A percentile compares a stretch with the other conserved stretches of the same genome.
Evolutionary conservation across 1,140 invertebrate species (phyloP).

Genomic region (Proales similis): DNA sequence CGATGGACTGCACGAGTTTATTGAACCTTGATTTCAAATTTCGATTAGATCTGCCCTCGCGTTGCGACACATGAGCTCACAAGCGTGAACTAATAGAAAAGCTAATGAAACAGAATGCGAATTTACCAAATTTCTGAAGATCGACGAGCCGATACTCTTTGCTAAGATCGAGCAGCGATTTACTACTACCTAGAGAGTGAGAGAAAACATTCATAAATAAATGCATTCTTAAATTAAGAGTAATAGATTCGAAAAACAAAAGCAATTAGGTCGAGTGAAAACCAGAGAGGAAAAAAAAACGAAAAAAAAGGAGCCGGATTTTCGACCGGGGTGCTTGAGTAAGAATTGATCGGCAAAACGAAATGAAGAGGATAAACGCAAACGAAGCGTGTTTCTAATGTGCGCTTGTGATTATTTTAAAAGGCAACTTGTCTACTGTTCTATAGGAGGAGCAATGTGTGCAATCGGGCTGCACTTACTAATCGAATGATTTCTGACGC

Average conservation of each 20-base stretch:
- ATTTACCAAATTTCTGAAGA: conserved; percentile 35
- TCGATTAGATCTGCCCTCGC: no score
- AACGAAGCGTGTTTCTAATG: no score
- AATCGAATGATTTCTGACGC: conserved; percentile 34
- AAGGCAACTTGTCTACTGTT: background rate
- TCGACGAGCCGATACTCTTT: conserved; percentile 32
- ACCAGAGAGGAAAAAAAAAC: background rate
- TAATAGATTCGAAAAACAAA: background rate
- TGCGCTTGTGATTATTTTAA: no score
- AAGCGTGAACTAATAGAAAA: conserved; percentile 19
- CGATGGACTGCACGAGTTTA: conserved; percentile 39
- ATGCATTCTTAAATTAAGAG: background rate
- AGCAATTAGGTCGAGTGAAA: background rate
- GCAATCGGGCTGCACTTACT: no score
- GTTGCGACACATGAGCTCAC: background rate
- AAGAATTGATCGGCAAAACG: no score
- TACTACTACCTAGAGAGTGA: background rate
- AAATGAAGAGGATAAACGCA: no score
- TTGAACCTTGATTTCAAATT: conserved; percentile 12
- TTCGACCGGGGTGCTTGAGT: no score
- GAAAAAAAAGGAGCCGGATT: no score
- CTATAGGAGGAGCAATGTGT: no score
- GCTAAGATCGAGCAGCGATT: conserved; percentile 27
- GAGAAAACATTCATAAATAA: no score
- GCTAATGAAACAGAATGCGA: background rate